Evolutionary conservation across 1,140 invertebrate genomes (phyloP).

Genomic region (Plutomurus gul): DNA sequence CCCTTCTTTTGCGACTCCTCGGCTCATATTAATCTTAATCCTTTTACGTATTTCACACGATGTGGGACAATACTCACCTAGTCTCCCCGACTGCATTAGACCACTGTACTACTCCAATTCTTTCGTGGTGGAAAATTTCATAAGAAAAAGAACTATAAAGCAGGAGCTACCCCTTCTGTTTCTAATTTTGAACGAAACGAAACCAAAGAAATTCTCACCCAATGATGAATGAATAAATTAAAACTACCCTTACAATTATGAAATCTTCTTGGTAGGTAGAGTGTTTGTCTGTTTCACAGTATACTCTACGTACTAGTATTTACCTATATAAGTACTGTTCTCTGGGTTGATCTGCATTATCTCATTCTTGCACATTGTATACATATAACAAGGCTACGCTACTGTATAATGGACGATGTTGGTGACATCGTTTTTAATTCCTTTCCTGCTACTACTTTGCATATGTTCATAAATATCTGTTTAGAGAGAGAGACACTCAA

Average conservation of each 20-base stretch:
- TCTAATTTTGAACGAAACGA: not conserved
- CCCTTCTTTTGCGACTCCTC: slow-evolving; percentile 29
- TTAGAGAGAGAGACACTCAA: not conserved
- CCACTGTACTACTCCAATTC: not conserved
- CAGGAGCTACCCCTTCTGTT: not conserved
- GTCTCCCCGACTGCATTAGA: not conserved
- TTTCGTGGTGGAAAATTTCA: too few relatives aligned
- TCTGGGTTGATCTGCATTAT: too few relatives aligned
- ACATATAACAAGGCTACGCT: too few relatives aligned
- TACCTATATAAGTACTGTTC: too few relatives aligned
- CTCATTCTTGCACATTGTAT: too few relatives aligned
- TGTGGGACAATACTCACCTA: not conserved
- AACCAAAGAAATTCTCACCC: slow-evolving; percentile 19
- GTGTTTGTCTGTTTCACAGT: too few relatives aligned
- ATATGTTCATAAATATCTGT: not conserved
- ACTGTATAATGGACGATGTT: too few relatives aligned
- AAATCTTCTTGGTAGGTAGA: not conserved
- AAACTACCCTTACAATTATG: slow-evolving; percentile 2
- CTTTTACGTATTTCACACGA: slow-evolving; percentile 21
- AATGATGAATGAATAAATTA: slow-evolving; percentile 31
- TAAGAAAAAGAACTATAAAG: not conserved
- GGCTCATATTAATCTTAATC: slow-evolving; percentile 42
- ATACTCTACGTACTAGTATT: too few relatives aligned
- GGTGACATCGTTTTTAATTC: not conserved
- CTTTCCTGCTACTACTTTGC: not conserved